Evolutionary conservation across 2,797 vertebrate species (phyloP).

Genomic region (Chiroxiphia lanceolata): DNA sequence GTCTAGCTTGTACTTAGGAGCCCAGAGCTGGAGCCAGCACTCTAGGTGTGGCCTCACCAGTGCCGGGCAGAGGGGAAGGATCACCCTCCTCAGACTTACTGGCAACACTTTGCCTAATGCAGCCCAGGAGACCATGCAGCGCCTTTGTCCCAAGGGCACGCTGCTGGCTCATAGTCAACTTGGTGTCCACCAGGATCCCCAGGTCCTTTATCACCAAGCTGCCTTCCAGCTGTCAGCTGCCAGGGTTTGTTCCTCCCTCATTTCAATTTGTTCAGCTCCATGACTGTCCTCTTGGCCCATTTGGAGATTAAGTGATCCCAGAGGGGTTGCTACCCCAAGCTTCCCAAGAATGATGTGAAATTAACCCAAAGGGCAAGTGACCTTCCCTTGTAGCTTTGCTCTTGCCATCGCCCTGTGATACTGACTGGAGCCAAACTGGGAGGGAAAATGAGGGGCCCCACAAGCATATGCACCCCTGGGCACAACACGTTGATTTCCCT

Average conservation of each 20-base stretch:
- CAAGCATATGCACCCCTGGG: rapidly evolving
- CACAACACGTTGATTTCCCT: background rate
- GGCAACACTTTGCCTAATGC: background rate
- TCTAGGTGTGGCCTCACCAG: background rate
- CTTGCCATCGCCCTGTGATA: background rate
- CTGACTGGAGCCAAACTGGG: background rate
- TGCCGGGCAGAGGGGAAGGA: background rate
- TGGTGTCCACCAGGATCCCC: background rate
- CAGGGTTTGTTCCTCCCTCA: background rate
- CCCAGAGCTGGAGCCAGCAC: background rate
- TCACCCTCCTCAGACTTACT: background rate
- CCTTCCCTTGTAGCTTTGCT: background rate
- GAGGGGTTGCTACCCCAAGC: background rate
- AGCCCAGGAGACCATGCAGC: background rate
- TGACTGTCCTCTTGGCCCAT: background rate
- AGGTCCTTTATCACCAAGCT: background rate
- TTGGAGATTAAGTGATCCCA: background rate
- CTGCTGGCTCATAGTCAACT: background rate
- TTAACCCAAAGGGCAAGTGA: background rate
- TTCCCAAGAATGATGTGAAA: background rate
- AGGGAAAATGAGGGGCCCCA: background rate
- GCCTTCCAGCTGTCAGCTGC: background rate
- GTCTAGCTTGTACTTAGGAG: background rate
- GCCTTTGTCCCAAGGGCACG: background rate
- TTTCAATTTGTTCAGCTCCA: background rate